Evolutionary conservation across 2,888 invertebrate species (phyloP).

Genomic region (Ptychoptera contaminata): DNA sequence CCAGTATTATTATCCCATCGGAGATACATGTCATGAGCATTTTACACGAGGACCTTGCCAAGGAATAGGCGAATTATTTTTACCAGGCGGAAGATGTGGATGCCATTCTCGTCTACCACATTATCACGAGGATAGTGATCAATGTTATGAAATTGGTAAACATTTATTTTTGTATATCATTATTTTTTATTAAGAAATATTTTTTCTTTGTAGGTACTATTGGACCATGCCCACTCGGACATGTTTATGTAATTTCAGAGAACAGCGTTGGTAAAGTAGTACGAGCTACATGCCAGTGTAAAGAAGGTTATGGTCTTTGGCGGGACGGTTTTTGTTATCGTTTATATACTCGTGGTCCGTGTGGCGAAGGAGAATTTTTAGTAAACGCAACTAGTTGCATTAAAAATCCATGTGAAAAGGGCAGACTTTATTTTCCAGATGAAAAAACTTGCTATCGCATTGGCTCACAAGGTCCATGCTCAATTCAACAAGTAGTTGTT

Average conservation of each 20-base stretch:
- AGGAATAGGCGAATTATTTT: conserved; percentile 56
- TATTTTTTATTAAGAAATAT: background rate
- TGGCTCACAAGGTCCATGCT: conserved; percentile 62
- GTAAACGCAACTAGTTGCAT: conserved; percentile 50
- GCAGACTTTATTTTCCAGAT: conserved; percentile 58
- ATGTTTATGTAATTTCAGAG: conserved; percentile 44
- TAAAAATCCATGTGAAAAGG: conserved; percentile 55
- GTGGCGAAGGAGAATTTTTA: conserved; percentile 49
- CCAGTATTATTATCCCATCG: conserved; percentile 41
- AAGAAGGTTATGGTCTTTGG: conserved; percentile 47
- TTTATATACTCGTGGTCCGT: conserved; percentile 65
- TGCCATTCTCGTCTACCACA: conserved; percentile 57
- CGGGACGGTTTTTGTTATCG: conserved; percentile 56
- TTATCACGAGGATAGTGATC: conserved; percentile 48
- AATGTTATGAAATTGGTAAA: conserved; percentile 61
- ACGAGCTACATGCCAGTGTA: conserved; percentile 50
- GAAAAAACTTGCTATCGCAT: conserved; percentile 62
- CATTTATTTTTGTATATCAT: background rate
- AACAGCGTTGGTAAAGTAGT: conserved; percentile 13
- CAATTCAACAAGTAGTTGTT: conserved; percentile 53
- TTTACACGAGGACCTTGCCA: conserved; percentile 68
- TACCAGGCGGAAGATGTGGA: conserved; percentile 56
- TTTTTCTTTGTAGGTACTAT: conserved; percentile 39
- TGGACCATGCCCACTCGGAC: conserved; percentile 61
- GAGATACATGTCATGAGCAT: conserved; percentile 62